phyloP scores from a whole-genome alignment of 1,140 invertebrate species.

The Ctenoplectra terminalis region DNA sequence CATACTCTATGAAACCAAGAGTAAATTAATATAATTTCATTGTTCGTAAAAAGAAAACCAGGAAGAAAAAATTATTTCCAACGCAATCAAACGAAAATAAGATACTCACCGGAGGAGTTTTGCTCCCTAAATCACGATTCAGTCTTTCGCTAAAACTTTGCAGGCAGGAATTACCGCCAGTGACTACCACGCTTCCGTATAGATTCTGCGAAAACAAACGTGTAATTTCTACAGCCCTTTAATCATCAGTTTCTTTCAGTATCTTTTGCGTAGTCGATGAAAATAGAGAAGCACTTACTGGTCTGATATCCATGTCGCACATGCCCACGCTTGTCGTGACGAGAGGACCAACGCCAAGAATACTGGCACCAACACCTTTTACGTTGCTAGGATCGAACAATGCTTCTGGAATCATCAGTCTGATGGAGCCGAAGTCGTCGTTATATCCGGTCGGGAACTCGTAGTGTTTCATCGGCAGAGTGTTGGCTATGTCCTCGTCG shows the following conservation, averaged over 20 bases:
- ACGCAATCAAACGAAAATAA: neutral
- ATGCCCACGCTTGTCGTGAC: slow-evolving; percentile 95
- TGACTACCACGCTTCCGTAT: slow-evolving; percentile 95
- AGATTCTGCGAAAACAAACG: slow-evolving; percentile 79
- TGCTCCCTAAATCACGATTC: slow-evolving; percentile 92
- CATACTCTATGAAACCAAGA: slow-evolving; percentile 87
- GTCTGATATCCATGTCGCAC: slow-evolving; percentile 97
- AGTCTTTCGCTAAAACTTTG: slow-evolving; percentile 92
- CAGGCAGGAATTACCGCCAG: slow-evolving; percentile 92
- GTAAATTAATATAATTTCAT: neutral
- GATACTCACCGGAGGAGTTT: slow-evolving; percentile 89
- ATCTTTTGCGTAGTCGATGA: neutral
- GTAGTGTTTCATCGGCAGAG: slow-evolving; percentile 93
- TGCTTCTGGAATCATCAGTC: slow-evolving; percentile 94
- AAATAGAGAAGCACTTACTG: slow-evolving; percentile 84
- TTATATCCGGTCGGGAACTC: slow-evolving; percentile 98
- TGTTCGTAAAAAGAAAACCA: too few species aligned
- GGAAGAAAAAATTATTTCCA: neutral
- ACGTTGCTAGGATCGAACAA: slow-evolving; percentile 91
- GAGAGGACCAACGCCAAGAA: slow-evolving; percentile 88
- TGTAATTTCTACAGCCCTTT: neutral
- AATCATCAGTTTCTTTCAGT: neutral
- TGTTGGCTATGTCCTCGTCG: slow-evolving; percentile 91
- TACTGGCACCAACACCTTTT: slow-evolving; percentile 83
- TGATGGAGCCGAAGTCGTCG: slow-evolving; percentile 94